A percentile compares a stretch with the other conserved stretches of the same genome.
Evolutionary conservation across 2,888 invertebrate genomes (phyloP).

Genomic region (Cosmopolites sordidus): DNA sequence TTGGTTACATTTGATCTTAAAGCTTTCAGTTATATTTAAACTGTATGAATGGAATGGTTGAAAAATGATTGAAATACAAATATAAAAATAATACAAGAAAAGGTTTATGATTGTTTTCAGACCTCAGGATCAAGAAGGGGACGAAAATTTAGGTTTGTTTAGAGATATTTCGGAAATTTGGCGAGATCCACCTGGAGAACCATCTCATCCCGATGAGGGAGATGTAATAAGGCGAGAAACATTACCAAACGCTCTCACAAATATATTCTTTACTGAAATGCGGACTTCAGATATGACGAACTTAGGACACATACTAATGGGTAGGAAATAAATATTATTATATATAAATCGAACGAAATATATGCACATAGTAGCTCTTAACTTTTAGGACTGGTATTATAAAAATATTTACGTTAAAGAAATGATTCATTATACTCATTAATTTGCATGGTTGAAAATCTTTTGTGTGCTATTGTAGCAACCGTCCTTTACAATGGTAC

Average conservation of each 20-base stretch:
- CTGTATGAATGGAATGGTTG: neutral
- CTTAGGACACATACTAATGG: conserved; percentile 20
- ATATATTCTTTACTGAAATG: conserved; percentile 17
- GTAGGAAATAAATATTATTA: too few species aligned
- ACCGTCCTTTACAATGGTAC: too few species aligned
- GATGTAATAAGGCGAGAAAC: conserved; percentile 15
- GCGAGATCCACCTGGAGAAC: conserved; percentile 6
- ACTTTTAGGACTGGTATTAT: too few species aligned
- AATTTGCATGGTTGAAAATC: too few species aligned
- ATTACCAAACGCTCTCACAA: conserved; percentile 14
- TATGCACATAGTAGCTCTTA: too few species aligned
- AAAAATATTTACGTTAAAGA: too few species aligned
- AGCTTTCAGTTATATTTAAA: neutral
- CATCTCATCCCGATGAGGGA: conserved; percentile 1
- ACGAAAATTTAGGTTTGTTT: neutral
- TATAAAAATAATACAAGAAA: neutral
- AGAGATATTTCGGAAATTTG: conserved; percentile 18
- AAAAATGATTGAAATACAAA: neutral
- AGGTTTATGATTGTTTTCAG: neutral
- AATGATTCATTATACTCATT: too few species aligned
- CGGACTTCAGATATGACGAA: conserved; percentile 21
- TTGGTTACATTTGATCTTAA: too few species aligned
- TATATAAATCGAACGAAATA: too few species aligned
- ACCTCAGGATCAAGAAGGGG: neutral
- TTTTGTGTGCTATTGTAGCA: too few species aligned